Evolutionary conservation across 1,140 invertebrate genomes (phyloP), one percentile per base, ranked within the genome.

Genomic region (Grapholita molesta): DNA sequence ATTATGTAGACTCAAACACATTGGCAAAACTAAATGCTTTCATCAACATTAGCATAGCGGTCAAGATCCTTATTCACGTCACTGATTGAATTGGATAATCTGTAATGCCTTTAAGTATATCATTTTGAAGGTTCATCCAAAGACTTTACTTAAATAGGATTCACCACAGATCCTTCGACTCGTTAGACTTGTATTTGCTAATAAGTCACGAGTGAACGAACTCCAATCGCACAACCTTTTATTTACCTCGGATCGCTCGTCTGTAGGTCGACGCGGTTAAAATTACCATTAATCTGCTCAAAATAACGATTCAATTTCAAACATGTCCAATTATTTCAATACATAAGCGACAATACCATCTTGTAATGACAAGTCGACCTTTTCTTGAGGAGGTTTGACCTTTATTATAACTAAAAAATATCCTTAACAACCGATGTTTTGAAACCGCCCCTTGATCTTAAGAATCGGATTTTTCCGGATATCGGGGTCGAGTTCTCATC

Each of bases 401-500:
- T 48, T 48, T 48, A 48, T 21, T 48, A 21, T 21, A 48, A 48
- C 42, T 48, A 48, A 48, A 48, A 48, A 21, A 48, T 48, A 48
- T n/a, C 55, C 28, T 61, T 32, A 61, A 61, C 55, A 21, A 61
- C 23, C 53, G 24, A 57, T 57, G 24, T 57, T 57, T 55, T 57
- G 24, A 61, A 28, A 61, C 55, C 55, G 55, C 12, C 55, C 55
- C 55, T 28, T 28, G n/a, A 61, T 61, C 55, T 61, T 28, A 15
- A 61, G 55, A 12, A 61, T 61, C 23, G 25, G 24, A 61, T 61
- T 61, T 61, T 61, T 61, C 55, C 55, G 25, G 24, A 28, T 28
- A 61, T 61, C 30, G 55, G 55, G 28, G 55, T 81, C 83, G 82
- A 81, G 79, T 79, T 80, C 24, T 25, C 64, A 25, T 83, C 71